Percentiles rank a stretch among this genome's conserved stretches.
phyloP scores from a whole-genome alignment of 1,140 invertebrate genomes.

The Colletes latitarsis region DNA sequence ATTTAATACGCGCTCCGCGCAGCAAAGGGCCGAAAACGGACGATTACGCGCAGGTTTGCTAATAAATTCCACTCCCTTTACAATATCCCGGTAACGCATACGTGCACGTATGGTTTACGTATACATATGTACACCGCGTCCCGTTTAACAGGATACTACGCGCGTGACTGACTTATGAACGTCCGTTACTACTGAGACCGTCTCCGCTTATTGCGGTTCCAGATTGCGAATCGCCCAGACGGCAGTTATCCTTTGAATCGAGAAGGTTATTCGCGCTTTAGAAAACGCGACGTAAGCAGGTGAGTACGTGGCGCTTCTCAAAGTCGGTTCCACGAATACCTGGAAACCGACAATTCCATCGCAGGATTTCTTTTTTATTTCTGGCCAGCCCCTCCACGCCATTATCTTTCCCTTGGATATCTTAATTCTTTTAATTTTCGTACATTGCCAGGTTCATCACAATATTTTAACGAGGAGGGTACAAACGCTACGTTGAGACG shows the following conservation, averaged over 20 bases:
- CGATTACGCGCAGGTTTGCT: neutral
- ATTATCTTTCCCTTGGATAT: neutral
- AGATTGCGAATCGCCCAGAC: slow-evolving; percentile 8
- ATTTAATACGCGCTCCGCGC: neutral
- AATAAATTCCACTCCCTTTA: slow-evolving; percentile 1
- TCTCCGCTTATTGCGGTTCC: neutral
- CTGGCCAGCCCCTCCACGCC: too few relatives aligned
- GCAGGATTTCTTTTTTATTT: neutral
- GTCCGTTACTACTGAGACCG: neutral
- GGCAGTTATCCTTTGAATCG: neutral
- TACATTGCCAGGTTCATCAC: too few relatives aligned
- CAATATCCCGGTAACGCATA: neutral
- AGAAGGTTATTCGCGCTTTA: neutral
- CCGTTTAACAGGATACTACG: neutral
- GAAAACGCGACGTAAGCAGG: neutral
- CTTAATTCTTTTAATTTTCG: too few relatives aligned
- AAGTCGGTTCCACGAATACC: neutral
- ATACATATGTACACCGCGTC: too few relatives aligned
- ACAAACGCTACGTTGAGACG: too few relatives aligned
- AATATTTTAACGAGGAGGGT: too few relatives aligned
- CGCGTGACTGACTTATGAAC: neutral
- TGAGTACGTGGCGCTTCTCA: neutral
- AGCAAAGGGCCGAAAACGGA: neutral
- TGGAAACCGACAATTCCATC: neutral
- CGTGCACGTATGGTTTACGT: too few relatives aligned